These are phyloP conservation scores for Hyperoplus immaculatus DNA, from an alignment of 2,797 vertebrate species.

Conservation along the genomic window DNA sequence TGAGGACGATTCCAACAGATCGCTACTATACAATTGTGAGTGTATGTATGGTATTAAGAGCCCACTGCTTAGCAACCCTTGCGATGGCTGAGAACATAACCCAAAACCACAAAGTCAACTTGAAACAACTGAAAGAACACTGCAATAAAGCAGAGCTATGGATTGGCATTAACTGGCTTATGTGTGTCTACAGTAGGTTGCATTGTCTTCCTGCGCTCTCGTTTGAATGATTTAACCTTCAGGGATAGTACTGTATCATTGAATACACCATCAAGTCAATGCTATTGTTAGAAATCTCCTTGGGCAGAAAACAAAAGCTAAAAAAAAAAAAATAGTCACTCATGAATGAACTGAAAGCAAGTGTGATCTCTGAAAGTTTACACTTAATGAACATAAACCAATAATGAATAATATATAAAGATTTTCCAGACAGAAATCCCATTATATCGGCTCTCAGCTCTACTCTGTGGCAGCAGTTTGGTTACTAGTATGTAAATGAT, in stretches of 20 bases:
- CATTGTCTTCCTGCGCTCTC: not conserved
- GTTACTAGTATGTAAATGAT: not conserved
- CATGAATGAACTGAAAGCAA: not conserved
- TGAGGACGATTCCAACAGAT: not conserved
- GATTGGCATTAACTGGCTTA: not conserved
- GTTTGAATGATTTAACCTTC: slow-evolving; percentile 6
- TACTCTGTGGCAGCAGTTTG: not conserved
- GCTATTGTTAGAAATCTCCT: not conserved
- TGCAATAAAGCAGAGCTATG: no score
- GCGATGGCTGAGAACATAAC: slow-evolving; percentile 28
- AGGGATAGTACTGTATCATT: not conserved
- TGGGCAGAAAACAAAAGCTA: not conserved
- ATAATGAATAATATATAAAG: not conserved
- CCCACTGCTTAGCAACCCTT: slow-evolving; percentile 17
- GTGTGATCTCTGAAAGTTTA: not conserved
- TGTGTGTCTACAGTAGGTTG: not conserved
- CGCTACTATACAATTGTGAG: not conserved
- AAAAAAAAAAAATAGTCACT: not conserved
- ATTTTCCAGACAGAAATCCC: not conserved
- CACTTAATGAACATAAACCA: not conserved
- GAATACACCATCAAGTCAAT: not conserved
- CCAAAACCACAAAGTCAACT: slow-evolving; percentile 7
- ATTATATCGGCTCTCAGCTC: not conserved
- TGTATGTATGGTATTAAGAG: slow-evolving; percentile 12
- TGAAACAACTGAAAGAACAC: slow-evolving; percentile 15